A percentile compares a stretch with the other conserved stretches of the same genome.
Evolutionary conservation across 2,888 invertebrate genomes (phyloP).

Genomic region (Acronicta aceris): DNA sequence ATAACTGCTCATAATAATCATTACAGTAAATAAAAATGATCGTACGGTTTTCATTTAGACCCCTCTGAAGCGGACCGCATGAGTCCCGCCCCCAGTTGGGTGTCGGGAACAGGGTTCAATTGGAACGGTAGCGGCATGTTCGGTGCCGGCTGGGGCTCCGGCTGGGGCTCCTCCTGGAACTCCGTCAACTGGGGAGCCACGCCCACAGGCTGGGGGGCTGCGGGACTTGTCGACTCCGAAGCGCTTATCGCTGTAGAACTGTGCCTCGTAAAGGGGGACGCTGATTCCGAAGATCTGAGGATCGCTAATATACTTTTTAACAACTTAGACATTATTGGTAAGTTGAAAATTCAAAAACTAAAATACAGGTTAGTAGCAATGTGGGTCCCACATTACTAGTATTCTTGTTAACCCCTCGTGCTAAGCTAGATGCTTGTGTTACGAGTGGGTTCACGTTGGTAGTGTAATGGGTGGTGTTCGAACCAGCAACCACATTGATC

Average conservation of each 20-base stretch:
- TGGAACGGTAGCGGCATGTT: conserved; percentile 55
- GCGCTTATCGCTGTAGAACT: conserved; percentile 92
- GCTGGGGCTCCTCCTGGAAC: conserved; percentile 89
- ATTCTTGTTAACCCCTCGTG: no score
- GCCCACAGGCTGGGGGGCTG: conserved; percentile 91
- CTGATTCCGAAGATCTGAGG: conserved; percentile 89
- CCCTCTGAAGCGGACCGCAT: conserved; percentile 61
- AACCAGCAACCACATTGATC: no score
- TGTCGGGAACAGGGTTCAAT: conserved; percentile 57
- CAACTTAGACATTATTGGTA: conserved; percentile 97
- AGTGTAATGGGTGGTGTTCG: no score
- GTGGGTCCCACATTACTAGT: no score
- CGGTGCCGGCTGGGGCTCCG: conserved; percentile 57
- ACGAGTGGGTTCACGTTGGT: no score
- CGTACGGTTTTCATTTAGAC: conserved; percentile 32
- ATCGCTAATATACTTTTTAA: conserved; percentile 97
- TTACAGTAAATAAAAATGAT: neutral
- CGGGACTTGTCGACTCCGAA: conserved; percentile 94
- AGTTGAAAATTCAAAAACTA: conserved; percentile 55
- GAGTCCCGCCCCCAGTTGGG: conserved; percentile 70
- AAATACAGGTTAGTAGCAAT: no score
- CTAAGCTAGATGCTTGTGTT: no score
- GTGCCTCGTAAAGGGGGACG: conserved; percentile 82
- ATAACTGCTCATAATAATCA: neutral
- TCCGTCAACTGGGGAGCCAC: conserved; percentile 92